Base-by-base conservation (phyloP, 2,888 invertebrate genomes). In the Drosophila sordidula region DNA sequence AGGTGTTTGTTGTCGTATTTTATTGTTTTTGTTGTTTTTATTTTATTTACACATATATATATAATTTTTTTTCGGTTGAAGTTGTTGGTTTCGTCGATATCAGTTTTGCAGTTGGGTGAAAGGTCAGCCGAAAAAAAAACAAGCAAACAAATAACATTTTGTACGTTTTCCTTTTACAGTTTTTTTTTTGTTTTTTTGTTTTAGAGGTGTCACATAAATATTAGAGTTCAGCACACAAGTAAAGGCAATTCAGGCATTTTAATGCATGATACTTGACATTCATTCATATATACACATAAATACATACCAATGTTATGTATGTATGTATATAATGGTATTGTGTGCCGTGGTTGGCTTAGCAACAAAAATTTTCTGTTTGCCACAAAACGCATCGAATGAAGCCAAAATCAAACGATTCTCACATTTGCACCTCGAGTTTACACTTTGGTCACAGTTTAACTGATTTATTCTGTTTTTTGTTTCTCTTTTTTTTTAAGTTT, bases 131-230 rank as follows among this genome's bases (percentile, higher is more conserved):
- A 77, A 84, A 83, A 80, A 77, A 79, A 77, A 78, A 83, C 63
- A 83, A 86, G 84, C 81, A 83, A 83, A 78, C 78, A 80, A 80
- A 81, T 73, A 81, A 70, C 70, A 75, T 77, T 80, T 84, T 78
- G 87, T 84, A 82, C 75, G 76, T 50, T 59, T 74, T 36, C 25
- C 34, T 54, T 36, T 49, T 5, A 41, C 6, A 41, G 47, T 51
- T 46, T 38, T 45, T 39, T 16, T 38, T 59, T n/a, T 34, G 34
- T 39, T 39, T 47, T 47, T 32, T 38, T 55, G 52, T 47, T 2
- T 50, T 36, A 51, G 22, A 59, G 39, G 49, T 72, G 57, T 63
- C 47, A 57, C 59, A 75, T 59, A 58, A 72, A 54, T 72, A 62
- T 64, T 61, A 46, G 49, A 63, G 65, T 70, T 61, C 57, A 55